Base-by-base conservation (phyloP, 1,140 invertebrate genomes). In the Eueides isabella region DNA sequence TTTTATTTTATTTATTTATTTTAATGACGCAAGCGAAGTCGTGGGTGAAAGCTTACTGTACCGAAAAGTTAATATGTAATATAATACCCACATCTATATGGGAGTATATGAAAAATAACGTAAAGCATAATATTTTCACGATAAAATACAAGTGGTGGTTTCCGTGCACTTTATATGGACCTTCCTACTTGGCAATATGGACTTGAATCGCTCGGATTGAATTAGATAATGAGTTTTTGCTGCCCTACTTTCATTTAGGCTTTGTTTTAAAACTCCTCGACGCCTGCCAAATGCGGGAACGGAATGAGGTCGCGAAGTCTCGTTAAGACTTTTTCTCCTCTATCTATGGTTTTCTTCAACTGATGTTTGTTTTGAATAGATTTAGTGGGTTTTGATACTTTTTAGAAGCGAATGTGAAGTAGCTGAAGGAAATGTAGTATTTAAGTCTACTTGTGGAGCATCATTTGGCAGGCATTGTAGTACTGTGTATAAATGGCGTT, bases 211-310 rank as follows among this genome's bases (percentile, higher is more conserved):
- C 41, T 5, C 41, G 41, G 7, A 5, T 12, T 29, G 35, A 62
- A 71, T 65, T 69, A 70, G 70, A 55, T 75, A 72, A 72, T 70
- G 48, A 70, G 33, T 70, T 65, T 74, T 55, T 29, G 55, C 35
- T 67, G 65, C 33, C 77, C 77, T 71, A 73, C 74, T 78, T 78
- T 75, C 73, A 78, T 75, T 75, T 75, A 76, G 71, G 77, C 74
- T 78, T 78, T 76, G 74, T 78, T 78, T 78, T 70, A 76, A 78
- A 78, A 77, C 65, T 72, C 69, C 70, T 70, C 38, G 64, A 69
- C 67, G 70, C 64, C 71, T 78, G 77, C 77, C 77, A 78, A 78
- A 78, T 78, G 74, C 67, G 64, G 67, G 73, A 23, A 70, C 41
- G 31, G 73, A 74, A 74, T 29, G 67, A 41, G 73, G 73, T 74